Evolutionary conservation across 2,888 invertebrate species (phyloP).

Genomic region (Ctena decussata): DNA sequence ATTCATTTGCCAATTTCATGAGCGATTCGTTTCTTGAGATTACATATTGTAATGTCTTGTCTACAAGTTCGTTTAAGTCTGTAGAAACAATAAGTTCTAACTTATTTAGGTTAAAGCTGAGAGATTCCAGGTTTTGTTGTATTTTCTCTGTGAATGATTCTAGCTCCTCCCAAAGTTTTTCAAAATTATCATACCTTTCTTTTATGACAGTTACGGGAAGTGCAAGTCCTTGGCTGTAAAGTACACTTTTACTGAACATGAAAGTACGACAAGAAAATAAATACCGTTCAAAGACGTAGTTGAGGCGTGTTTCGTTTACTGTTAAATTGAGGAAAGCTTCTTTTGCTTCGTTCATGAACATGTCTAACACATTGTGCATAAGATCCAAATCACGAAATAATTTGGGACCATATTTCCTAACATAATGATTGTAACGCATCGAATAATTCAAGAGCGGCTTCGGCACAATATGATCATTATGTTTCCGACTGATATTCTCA

Average conservation of each 20-base stretch:
- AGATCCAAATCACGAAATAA: constrained; percentile 56
- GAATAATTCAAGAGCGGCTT: constrained; percentile 70
- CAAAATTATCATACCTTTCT: constrained; percentile 52
- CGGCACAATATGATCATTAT: constrained; percentile 73
- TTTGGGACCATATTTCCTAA: constrained; percentile 63
- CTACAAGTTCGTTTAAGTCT: constrained; percentile 48
- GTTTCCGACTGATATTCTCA: constrained; percentile 48
- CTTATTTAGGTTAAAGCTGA: constrained; percentile 37
- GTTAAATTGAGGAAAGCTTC: constrained; percentile 46
- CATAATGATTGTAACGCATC: constrained; percentile 61
- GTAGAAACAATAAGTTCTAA: constrained; percentile 49
- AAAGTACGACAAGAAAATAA: constrained; percentile 65
- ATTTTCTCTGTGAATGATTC: constrained; percentile 34
- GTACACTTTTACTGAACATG: constrained; percentile 70
- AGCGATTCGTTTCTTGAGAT: constrained; percentile 49
- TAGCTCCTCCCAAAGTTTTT: constrained; percentile 54
- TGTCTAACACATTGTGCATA: constrained; percentile 40
- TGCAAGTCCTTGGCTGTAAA: constrained; percentile 74
- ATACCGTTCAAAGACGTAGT: constrained; percentile 52
- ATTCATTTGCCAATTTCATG: constrained; percentile 55
- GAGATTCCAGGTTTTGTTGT: constrained; percentile 45
- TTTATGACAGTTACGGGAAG: constrained; percentile 66
- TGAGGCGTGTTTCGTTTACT: constrained; percentile 58
- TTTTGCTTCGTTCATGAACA: constrained; percentile 57
- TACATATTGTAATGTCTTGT: constrained; percentile 50